phyloP scores from a whole-genome alignment of 2,888 invertebrate species.

The Ochropleura plecta region DNA sequence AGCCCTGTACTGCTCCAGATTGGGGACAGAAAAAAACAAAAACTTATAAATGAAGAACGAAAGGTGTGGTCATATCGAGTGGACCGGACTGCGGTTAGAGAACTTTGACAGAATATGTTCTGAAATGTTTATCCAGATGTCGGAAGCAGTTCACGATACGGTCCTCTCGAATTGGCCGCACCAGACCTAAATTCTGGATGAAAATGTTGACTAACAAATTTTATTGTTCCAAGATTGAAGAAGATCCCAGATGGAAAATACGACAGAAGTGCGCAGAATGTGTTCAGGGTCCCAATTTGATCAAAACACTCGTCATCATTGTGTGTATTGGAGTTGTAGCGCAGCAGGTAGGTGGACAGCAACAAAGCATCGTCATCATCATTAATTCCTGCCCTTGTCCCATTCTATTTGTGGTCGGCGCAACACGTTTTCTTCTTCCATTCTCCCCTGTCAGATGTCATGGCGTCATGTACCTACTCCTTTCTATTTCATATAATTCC shows the following conservation, averaged over 20 bases:
- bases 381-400: too few relatives aligned
- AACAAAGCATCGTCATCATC: neutral
- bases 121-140: too few relatives aligned
- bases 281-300: constrained; percentile 89
- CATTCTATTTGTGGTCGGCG: too few relatives aligned
- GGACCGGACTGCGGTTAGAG: too few relatives aligned
- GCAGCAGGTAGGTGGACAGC: constrained; percentile 87
- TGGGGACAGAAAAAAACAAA: neutral
- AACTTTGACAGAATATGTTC: too few relatives aligned
- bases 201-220: neutral
- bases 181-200: neutral
- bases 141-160: too few relatives aligned
- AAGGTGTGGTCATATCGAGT: neutral
- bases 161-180: neutral
- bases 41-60: neutral
- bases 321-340: constrained; percentile 90
- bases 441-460: too few relatives aligned
- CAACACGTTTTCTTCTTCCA: too few relatives aligned
- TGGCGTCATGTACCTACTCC: too few relatives aligned
- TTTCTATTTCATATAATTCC: too few relatives aligned
- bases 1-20: neutral
- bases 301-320: constrained; percentile 90
- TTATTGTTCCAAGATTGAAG: constrained; percentile 59
- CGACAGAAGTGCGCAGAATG: constrained; percentile 81
- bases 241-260: constrained; percentile 68